phyloP scores from a whole-genome alignment of 92 coral and sea anemone species.

The Heliopora coerulea region DNA sequence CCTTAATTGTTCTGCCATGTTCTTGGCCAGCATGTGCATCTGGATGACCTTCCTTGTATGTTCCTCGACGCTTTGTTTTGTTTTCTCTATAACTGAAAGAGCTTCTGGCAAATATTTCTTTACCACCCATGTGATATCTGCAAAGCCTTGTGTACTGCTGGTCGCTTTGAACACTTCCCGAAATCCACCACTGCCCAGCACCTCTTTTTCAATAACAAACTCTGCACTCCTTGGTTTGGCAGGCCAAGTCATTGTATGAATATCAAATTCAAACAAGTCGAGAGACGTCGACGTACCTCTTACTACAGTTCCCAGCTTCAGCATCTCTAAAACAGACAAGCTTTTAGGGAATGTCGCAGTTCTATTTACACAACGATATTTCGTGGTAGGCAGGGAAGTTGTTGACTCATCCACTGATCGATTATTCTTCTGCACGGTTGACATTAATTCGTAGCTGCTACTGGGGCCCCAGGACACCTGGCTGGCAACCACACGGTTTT shows the following conservation, averaged over 20 bases:
- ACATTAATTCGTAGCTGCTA: too few relatives aligned
- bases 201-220: conserved; percentile 33
- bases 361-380: not conserved
- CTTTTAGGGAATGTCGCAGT: conserved; percentile 47
- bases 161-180: conserved; percentile 39
- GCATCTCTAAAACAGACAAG: conserved; percentile 52
- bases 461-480: too few relatives aligned
- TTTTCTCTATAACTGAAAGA: conserved; percentile 19
- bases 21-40: conserved; percentile 59
- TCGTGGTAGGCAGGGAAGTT: not conserved
- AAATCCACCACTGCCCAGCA: conserved; percentile 34
- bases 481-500: conserved; percentile 1
- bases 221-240: conserved; percentile 44
- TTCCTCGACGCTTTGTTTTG: conserved; percentile 46
- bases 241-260: conserved; percentile 47
- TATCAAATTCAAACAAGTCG: conserved; percentile 38
- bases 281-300: conserved; percentile 36
- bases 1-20: conserved; percentile 49
- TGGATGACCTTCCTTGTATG: conserved; percentile 61
- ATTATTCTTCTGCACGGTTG: too few relatives aligned
- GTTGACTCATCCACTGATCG: too few relatives aligned
- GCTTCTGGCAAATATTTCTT: conserved; percentile 39
- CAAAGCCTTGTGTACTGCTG: conserved; percentile 14
- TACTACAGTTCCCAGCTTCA: conserved; percentile 56
- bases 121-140: conserved; percentile 36